These are phyloP conservation scores for Chromis chromis DNA, from an alignment of 2,797 vertebrate species.

Conservation along the genomic window DNA sequence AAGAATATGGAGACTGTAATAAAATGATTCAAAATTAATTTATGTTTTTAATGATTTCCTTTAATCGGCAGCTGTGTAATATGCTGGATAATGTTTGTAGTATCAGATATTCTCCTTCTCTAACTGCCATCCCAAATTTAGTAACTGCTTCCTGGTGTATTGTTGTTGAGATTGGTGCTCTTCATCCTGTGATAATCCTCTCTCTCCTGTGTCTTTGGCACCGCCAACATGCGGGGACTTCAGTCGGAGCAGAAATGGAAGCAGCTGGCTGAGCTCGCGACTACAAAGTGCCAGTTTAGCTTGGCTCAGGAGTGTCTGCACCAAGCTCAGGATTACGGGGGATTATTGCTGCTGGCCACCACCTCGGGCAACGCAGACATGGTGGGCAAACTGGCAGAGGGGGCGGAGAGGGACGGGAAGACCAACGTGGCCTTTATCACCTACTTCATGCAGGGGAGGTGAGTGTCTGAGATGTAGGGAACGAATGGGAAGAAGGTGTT, in stretches of 20 bases:
- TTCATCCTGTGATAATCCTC: slow-evolving; percentile 51
- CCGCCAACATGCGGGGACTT: slow-evolving; percentile 28
- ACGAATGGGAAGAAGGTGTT: not conserved
- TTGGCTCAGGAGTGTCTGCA: slow-evolving; percentile 96
- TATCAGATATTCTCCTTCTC: slow-evolving; percentile 5
- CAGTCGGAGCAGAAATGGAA: slow-evolving; percentile 99
- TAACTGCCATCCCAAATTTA: not conserved
- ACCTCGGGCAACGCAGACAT: slow-evolving; percentile 91
- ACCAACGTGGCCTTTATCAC: slow-evolving; percentile 90
- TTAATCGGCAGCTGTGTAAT: not conserved
- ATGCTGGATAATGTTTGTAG: not conserved
- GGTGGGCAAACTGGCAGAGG: slow-evolving; percentile 93
- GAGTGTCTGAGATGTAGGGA: slow-evolving; percentile 19
- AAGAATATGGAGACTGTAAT: not conserved
- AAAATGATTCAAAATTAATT: not conserved
- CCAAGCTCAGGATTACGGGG: slow-evolving; percentile 95
- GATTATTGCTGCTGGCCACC: slow-evolving; percentile 93
- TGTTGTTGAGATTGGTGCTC: slow-evolving; percentile 26
- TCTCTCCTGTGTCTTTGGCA: slow-evolving; percentile 53
- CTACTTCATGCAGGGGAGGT: slow-evolving; percentile 77
- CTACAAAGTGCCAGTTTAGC: slow-evolving; percentile 93
- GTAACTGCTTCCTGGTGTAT: slow-evolving; percentile 10
- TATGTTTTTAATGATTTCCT: not conserved
- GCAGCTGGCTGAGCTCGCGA: slow-evolving; percentile 95
- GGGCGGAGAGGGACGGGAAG: slow-evolving; percentile 78